phyloP scores from a whole-genome alignment of 2,888 invertebrate species.

The Malthinus flaveolus region DNA sequence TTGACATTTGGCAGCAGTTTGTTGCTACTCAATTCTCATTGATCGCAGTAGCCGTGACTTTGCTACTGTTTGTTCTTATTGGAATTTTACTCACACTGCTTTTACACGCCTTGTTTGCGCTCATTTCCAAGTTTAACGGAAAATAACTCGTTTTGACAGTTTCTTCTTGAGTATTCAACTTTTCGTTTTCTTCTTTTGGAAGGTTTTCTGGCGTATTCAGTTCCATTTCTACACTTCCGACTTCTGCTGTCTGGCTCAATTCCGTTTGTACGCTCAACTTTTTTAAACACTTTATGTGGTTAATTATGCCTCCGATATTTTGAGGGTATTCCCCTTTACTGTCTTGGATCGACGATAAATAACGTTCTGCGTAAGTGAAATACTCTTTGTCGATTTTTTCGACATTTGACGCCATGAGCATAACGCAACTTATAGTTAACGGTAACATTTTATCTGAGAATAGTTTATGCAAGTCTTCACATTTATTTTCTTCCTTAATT shows the following conservation, averaged over 20 bases:
- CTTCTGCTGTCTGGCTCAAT: neutral
- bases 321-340: conserved; percentile 33
- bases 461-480: neutral
- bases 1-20: no score
- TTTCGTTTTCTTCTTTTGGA: no score
- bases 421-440: conserved; percentile 35
- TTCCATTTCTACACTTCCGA: neutral
- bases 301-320: conserved; percentile 37
- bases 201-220: neutral
- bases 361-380: conserved; percentile 30
- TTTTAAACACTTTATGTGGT: conserved; percentile 27
- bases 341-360: conserved; percentile 37
- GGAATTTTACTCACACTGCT: no score
- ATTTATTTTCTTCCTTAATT: neutral
- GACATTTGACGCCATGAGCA: conserved; percentile 37
- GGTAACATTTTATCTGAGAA: conserved; percentile 33
- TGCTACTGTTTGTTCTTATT: no score
- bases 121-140: no score
- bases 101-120: no score
- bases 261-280: no score
- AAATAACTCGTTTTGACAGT: no score
- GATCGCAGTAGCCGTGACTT: no score
- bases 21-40: no score
- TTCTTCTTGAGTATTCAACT: no score
- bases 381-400: conserved; percentile 30